These are phyloP conservation scores for Epinephelus awoara DNA, from an alignment of 2,797 vertebrate species.

Conservation along the genomic window DNA sequence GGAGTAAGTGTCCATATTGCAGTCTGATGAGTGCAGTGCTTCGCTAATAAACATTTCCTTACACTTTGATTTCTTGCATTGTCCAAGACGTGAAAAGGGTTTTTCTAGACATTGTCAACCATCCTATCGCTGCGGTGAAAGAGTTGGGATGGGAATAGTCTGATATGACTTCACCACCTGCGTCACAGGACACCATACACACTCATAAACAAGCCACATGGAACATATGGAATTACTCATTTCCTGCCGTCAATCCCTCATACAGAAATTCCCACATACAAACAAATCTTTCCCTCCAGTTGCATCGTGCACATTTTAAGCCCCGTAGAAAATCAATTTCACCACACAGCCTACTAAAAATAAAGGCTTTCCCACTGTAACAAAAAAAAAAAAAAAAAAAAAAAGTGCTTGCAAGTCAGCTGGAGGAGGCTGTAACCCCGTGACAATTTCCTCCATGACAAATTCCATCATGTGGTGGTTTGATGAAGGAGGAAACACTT, in stretches of 20 bases:
- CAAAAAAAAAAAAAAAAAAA: not conserved
- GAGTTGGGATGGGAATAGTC: not conserved
- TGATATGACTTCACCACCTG: not conserved
- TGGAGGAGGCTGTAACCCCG: not conserved
- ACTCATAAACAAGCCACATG: not conserved
- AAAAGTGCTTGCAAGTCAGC: constrained; percentile 9
- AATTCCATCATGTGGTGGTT: not conserved
- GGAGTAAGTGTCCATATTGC: not conserved
- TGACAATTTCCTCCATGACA: constrained; percentile 12
- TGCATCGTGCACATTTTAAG: not conserved
- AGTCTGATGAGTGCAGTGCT: not conserved
- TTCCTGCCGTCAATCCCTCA: not conserved
- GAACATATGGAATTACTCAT: not conserved
- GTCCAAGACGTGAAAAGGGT: not conserved
- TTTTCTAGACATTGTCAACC: not conserved
- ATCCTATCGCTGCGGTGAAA: not conserved
- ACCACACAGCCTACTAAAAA: constrained; percentile 8
- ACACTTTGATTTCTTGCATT: not conserved
- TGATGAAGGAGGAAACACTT: not conserved
- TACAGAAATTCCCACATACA: not conserved
- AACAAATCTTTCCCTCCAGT: not conserved
- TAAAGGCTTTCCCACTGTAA: constrained; percentile 5
- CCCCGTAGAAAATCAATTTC: constrained; percentile 19
- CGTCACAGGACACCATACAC: not conserved
- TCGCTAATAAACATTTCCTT: not conserved